phyloP scores from a whole-genome alignment of 2,888 invertebrate species.

The Hedya salicella region DNA sequence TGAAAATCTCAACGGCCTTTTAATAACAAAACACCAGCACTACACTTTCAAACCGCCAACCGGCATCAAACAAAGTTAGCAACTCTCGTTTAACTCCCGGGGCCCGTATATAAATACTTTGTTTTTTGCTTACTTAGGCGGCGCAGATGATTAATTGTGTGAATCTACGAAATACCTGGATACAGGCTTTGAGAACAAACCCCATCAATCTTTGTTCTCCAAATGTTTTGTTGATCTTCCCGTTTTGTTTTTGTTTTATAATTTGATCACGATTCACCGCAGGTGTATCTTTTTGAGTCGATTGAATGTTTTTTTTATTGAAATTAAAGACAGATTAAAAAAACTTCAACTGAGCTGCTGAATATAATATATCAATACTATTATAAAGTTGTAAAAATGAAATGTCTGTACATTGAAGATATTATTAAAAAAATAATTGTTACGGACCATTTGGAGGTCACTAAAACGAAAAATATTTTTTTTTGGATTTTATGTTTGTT shows the following conservation, averaged over 20 bases:
- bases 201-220: constrained; percentile 41
- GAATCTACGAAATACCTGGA: constrained; percentile 40
- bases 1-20: neutral
- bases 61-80: constrained; percentile 19
- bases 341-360: no score
- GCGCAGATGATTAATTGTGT: constrained; percentile 53
- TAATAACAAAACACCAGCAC: constrained; percentile 1
- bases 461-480: no score
- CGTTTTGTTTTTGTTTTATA: constrained; percentile 33
- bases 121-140: constrained; percentile 56
- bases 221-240: constrained; percentile 41
- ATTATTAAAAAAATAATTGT: no score
- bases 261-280: constrained; percentile 23
- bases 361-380: no score
- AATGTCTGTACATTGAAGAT: no score
- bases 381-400: no score
- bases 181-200: constrained; percentile 38
- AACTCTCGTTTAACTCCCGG: constrained; percentile 22
- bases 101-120: constrained; percentile 41
- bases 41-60: neutral
- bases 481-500: no score
- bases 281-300: constrained; percentile 8
- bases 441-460: no score
- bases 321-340: no score
- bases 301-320: no score